Evolutionary conservation across 2,888 invertebrate genomes (phyloP), one percentile per base, ranked within the genome.

Genomic region (Tetramorium bicarinatum): DNA sequence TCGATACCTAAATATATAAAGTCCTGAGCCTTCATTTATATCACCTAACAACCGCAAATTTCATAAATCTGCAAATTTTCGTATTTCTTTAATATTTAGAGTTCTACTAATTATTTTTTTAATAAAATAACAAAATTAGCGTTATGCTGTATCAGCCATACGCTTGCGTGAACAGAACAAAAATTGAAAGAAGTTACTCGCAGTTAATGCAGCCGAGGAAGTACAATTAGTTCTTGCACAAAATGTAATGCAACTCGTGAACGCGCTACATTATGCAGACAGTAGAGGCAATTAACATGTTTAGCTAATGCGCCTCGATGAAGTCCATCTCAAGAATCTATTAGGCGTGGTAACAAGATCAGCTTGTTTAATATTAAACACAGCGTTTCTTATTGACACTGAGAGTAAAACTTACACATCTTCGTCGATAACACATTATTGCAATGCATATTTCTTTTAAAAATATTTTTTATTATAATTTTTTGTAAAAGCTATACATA

Each of bases 341-440:
- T 9, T 77, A 69, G 69, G 44, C 29, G 15, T 62, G 61, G n/a
- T 59, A 56, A 81, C 34, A 25, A 79, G 66, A 88, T 88, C 85
- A 88, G 82, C 71, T 54, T 54, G 75, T 79, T 52, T 54, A 38
- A 82, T 59, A 84, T 69, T 76, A 47, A 62, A 59, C 44, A 79
- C 47, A 75, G 72, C 56, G 41, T 62, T 79, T 71, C 56, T 41
- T n/a, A 54, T 18, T 41, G 72, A 80, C 74, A 88, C 88, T 86
- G 89, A 90, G 89, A 84, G 89, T 90, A 88, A 91, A 89, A 85
- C 87, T 87, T 87, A 71, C 54, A 56, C 18, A 34, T 64, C 18
- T 66, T 72, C 11, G 11, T 71, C 47, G 9, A 21, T 6, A 7
- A 74, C 13, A 7, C 18, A 41, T 38, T n/a, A 21, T 71, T 69